A percentile compares a stretch with the other conserved stretches of the same genome.
Evolutionary conservation across 2,797 vertebrate species (phyloP).

Genomic region (Pipistrellus pygmaeus): DNA sequence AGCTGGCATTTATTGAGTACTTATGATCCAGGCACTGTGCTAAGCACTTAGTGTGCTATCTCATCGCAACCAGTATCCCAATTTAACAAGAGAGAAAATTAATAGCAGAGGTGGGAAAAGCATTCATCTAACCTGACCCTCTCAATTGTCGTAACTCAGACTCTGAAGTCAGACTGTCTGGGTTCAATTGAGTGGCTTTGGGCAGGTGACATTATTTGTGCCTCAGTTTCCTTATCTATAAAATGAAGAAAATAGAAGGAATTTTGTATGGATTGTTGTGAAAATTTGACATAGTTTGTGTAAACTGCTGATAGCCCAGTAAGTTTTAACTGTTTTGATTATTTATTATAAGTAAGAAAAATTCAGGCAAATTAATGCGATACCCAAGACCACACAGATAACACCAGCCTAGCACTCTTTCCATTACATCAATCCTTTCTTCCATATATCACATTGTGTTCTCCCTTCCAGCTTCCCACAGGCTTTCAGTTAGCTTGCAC

Average conservation of each 20-base stretch:
- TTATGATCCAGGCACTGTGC: background rate
- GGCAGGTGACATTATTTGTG: background rate
- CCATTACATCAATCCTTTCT: background rate
- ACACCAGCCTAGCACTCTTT: background rate
- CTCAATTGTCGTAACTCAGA: background rate
- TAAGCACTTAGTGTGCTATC: background rate
- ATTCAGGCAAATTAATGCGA: background rate
- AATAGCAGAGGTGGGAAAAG: background rate
- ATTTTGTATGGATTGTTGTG: background rate
- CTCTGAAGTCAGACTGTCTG: background rate
- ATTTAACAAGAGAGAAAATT: background rate
- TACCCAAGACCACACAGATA: background rate
- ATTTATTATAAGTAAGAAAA: background rate
- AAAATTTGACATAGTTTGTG: background rate
- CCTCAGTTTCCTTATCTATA: conserved; percentile 17
- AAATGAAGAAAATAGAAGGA: background rate
- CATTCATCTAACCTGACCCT: background rate
- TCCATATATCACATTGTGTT: background rate
- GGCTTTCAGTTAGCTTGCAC: background rate
- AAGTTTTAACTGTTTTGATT: background rate
- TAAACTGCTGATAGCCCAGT: background rate
- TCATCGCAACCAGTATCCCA: background rate
- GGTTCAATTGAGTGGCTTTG: background rate
- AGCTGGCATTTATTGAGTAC: background rate
- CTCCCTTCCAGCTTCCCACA: background rate